These are phyloP conservation scores for Xanthia icteritia DNA, from an alignment of 2,888 invertebrate species.

Conservation along the genomic window DNA sequence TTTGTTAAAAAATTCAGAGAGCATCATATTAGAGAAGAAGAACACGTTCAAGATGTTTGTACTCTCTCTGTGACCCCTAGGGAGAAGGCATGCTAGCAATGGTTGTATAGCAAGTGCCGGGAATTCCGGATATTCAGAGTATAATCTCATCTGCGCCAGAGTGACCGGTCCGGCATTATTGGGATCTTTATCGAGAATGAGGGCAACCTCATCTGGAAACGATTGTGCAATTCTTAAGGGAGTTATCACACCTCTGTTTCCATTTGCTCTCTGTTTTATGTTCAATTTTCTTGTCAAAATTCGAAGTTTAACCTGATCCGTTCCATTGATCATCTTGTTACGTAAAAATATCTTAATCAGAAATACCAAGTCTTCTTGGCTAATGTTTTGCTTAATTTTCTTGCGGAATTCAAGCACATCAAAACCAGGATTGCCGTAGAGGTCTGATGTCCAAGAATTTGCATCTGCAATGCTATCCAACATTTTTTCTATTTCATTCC, in stretches of 20 bases:
- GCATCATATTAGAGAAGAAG: slow-evolving; percentile 11
- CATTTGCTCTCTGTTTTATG: slow-evolving; percentile 3
- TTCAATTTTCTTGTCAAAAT: background rate
- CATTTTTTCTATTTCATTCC: no score
- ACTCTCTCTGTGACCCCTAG: background rate
- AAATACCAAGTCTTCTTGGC: background rate
- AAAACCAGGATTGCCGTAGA: background rate
- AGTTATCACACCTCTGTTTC: background rate
- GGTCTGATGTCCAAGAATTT: background rate
- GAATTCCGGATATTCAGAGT: slow-evolving; percentile 1
- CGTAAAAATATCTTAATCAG: background rate
- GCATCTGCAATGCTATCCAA: fast-evolving
- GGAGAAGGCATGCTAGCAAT: slow-evolving; percentile 20
- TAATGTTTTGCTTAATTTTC: background rate
- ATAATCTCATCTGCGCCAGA: slow-evolving; percentile 6
- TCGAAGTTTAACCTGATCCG: background rate
- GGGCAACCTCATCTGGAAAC: background rate
- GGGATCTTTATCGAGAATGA: background rate
- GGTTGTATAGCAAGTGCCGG: slow-evolving; percentile 9
- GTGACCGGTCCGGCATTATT: background rate
- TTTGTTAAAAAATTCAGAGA: slow-evolving; percentile 2
- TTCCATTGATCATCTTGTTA: background rate
- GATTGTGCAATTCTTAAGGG: slow-evolving; percentile 23
- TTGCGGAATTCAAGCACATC: background rate
- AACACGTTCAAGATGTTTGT: background rate